Evolutionary conservation across 2,113 vertebrate genomes (phyloP), one percentile per base, ranked within the genome.

Genomic region (Oryzias woworae): DNA sequence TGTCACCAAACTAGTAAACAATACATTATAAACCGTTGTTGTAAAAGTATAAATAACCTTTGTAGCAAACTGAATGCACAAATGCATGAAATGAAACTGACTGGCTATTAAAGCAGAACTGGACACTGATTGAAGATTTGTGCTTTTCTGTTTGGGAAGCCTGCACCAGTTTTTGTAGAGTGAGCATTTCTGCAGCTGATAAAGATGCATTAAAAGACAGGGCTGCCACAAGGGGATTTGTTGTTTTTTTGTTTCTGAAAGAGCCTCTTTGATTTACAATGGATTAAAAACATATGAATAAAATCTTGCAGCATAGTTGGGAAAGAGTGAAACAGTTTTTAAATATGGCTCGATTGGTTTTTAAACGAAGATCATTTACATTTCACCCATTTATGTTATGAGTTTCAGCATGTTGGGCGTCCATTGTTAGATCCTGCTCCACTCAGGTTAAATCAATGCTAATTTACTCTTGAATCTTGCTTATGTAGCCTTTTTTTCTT

Each of bases 391-490:
- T 14, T 24, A 55, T 62, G 7, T 17, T 63, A 43, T 49, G 8
- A 3, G 5, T 23, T 79, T 49, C 43, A 63, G 52, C 28, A n/a
- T 49, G 17, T 49, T 54, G 31, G 16, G 49, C 63, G 20, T 57
- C 58, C 78, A 60, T 78, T 78, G 15, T 81, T 66, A 74, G 79
- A 74, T 66, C 48, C 57, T 71, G 56, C 76, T 73, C 58, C 53
- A 51, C 78, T 69, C 14, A n/a, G 62, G 67, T 70, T 58, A 66
- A 80, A 87, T 91, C 87, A 74, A 87, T 91, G 76, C 77, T 88
- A 85, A 90, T 89, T 78, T 71, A 80, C 17, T 88, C 85, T 81
- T 84, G 80, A 90, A 82, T 74, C 78, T 80, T 58, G 36, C 53
- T 58, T 22, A 2, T 69, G 53, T 18, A 57, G 59, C 66, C n/a